Evolutionary conservation across 2,888 invertebrate genomes (phyloP), one percentile per base, ranked within the genome.

Genomic region (Agrilus cyanescens): DNA sequence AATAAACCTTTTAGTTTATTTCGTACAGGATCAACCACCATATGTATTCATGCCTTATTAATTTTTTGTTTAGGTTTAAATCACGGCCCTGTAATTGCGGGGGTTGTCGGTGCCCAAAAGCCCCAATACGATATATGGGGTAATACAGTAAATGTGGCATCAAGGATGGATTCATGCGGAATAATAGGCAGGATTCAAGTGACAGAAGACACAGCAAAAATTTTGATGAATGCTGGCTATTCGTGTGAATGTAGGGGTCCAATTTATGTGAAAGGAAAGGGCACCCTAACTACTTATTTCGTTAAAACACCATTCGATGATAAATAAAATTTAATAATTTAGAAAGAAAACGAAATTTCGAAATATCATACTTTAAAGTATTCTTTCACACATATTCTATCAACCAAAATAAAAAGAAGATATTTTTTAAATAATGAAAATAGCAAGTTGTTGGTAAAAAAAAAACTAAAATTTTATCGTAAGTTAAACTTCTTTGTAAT

Each of bases 51-150:
- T 25, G 32, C 16, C 8, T 12, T 13, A 30, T 25, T 38, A 37
- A 42, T 43, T 42, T 50, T 36, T 18, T 16, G n/a, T 55, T 8
- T 59, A 89, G 89, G 91, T 47, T 65, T 93, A 40, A 86, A 82
- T 62, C 86, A 88, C 63, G 93, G 93, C 0, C 85, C 90, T 0
- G 91, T 95, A 16, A 94, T 95, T 61, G 95, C 95, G 0, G 96
- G 95, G 0, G 95, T 96, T 13, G 91, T 96, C 16, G 95, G 95
- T 0, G 95, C 95, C 0, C 91, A 95, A 64, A 96, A 96, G 61
- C 96, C 96, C 0, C 95, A 96, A 67, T 96, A 95, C 67, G 96
- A 97, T 62, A 96, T 97, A 55, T 97, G 96, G 96, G 94, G 96
- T 12, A 95, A 97, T 67, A 95, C 96, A 0, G 97, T 97, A 12